Evolutionary conservation across 1,140 invertebrate species (phyloP).

Genomic region (Drosophila subpulchrella): DNA sequence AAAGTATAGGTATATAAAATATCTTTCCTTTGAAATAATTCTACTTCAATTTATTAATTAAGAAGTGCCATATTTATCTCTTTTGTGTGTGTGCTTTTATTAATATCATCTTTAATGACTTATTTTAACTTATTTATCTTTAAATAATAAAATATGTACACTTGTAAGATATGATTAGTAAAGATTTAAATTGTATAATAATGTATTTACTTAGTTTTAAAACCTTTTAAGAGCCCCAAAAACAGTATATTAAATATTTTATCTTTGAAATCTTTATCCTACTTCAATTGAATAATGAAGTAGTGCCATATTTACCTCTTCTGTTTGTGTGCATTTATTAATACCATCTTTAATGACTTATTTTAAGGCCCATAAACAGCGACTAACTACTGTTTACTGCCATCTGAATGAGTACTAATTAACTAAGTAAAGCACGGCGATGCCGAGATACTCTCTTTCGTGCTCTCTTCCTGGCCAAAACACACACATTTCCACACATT

Average conservation of each 20-base stretch:
- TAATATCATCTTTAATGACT: too few relatives aligned
- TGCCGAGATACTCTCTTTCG: conserved; percentile 35
- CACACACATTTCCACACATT: conserved; percentile 3
- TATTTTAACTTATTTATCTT: too few relatives aligned
- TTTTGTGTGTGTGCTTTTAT: too few relatives aligned
- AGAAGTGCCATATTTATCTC: too few relatives aligned
- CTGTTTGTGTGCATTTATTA: background rate
- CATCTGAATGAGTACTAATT: conserved; percentile 41
- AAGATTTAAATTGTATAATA: background rate
- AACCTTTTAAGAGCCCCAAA: too few relatives aligned
- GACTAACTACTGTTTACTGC: conserved; percentile 29
- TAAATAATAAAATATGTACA: background rate
- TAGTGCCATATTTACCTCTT: background rate
- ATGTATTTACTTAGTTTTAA: background rate
- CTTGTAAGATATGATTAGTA: too few relatives aligned
- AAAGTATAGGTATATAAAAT: too few relatives aligned
- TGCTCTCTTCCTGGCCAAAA: conserved; percentile 39
- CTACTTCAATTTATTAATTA: too few relatives aligned
- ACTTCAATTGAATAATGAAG: too few relatives aligned
- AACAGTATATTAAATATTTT: too few relatives aligned
- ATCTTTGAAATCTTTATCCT: too few relatives aligned
- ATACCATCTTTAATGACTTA: conserved; percentile 6
- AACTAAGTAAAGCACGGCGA: conserved; percentile 34
- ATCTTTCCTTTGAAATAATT: too few relatives aligned
- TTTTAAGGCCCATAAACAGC: conserved; percentile 27